These are phyloP conservation scores for Ophthalmotilapia sp. DNA, from an alignment of 2,113 vertebrate genomes.

Conservation along the genomic window DNA sequence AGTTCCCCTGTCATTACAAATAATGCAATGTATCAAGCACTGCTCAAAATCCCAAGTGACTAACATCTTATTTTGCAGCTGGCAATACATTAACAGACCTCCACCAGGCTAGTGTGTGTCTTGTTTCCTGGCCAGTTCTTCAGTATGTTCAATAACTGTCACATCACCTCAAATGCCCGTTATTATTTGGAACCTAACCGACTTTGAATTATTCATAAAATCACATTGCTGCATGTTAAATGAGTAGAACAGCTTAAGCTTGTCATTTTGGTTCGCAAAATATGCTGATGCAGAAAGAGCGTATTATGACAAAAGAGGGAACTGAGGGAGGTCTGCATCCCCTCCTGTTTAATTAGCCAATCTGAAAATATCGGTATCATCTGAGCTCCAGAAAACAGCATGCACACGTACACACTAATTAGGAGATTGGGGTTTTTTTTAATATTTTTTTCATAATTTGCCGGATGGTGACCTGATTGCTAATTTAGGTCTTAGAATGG, in stretches of 20 bases:
- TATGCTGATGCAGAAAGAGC: constrained; percentile 4
- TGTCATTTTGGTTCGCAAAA: background rate
- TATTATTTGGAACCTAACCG: background rate
- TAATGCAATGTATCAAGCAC: background rate
- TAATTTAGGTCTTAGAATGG: background rate
- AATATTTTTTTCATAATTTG: background rate
- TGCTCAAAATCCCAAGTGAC: background rate
- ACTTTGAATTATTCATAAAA: background rate
- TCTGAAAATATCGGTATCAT: constrained; percentile 14
- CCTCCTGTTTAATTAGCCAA: constrained; percentile 36
- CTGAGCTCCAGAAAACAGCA: constrained; percentile 22
- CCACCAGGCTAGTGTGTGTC: background rate
- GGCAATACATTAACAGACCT: background rate
- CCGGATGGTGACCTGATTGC: constrained; percentile 23
- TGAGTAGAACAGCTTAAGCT: background rate
- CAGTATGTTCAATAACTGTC: background rate
- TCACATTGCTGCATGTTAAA: background rate
- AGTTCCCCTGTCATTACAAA: constrained; percentile 25
- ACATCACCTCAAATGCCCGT: background rate
- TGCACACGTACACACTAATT: constrained; percentile 22
- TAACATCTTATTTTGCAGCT: background rate
- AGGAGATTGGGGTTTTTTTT: background rate
- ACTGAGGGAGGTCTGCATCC: background rate
- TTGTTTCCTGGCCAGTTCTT: background rate
- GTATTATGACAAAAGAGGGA: background rate